phyloP scores from a whole-genome alignment of 2,113 vertebrate genomes.

The Polypterus senegalus region DNA sequence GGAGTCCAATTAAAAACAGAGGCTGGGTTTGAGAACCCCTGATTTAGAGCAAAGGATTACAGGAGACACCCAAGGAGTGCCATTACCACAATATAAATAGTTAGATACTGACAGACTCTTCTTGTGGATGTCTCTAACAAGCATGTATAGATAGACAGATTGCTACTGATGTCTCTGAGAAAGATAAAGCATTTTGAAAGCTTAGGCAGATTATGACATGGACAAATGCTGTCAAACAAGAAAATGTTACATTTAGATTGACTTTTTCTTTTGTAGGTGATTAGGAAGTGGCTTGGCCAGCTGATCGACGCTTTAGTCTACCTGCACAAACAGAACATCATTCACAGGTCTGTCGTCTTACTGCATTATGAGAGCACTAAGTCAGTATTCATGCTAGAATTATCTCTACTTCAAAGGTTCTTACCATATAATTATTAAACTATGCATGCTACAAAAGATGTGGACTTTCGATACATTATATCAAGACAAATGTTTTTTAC shows the following conservation, averaged over 20 bases:
- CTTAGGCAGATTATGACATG: background rate
- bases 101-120: too few relatives aligned
- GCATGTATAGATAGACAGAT: background rate
- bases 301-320: constrained; percentile 50
- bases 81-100: too few relatives aligned
- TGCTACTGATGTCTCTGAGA: background rate
- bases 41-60: too few relatives aligned
- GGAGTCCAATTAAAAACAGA: too few relatives aligned
- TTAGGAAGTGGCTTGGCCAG: constrained; percentile 46
- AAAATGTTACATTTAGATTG: background rate
- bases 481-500: too few relatives aligned
- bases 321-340: constrained; percentile 40
- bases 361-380: background rate
- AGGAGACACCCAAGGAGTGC: too few relatives aligned
- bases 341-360: constrained; percentile 44
- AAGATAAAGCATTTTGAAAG: background rate
- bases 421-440: too few relatives aligned
- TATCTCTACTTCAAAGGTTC: too few relatives aligned
- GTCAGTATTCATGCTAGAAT: too few relatives aligned
- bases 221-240: background rate
- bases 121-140: background rate
- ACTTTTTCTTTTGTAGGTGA: constrained; percentile 30
- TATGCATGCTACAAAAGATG: too few relatives aligned
- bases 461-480: too few relatives aligned
- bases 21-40: too few relatives aligned